Evolutionary conservation across 1,140 invertebrate genomes (phyloP).

Genomic region (Gonatopus flavifemur): DNA sequence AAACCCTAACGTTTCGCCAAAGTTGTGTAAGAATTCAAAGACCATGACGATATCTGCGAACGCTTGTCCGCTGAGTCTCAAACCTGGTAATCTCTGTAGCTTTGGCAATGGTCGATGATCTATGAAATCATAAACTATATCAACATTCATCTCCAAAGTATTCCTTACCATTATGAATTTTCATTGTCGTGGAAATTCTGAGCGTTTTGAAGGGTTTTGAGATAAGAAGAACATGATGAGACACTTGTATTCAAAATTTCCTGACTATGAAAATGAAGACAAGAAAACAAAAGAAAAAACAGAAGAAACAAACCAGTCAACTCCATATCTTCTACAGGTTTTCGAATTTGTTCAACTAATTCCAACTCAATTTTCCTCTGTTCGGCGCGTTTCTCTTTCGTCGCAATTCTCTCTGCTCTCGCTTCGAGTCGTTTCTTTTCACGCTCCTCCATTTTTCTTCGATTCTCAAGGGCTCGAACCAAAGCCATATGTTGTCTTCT

Average conservation of each 20-base stretch:
- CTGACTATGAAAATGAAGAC: no score
- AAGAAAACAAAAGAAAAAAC: no score
- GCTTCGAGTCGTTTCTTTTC: conserved; percentile 82
- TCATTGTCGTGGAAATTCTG: no score
- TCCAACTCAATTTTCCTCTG: conserved; percentile 83
- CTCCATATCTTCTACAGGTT: conserved; percentile 85
- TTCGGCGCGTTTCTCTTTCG: conserved; percentile 80
- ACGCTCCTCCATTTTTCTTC: conserved; percentile 84
- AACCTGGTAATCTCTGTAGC: conserved; percentile 75
- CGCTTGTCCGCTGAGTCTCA: conserved; percentile 81
- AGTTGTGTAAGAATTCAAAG: conserved; percentile 94
- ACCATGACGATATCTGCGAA: conserved; percentile 92
- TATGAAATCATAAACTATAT: conserved; percentile 27
- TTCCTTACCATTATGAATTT: no score
- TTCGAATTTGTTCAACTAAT: conserved; percentile 79
- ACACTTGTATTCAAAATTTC: no score
- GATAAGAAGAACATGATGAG: no score
- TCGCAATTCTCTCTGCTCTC: conserved; percentile 74
- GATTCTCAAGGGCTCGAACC: conserved; percentile 82
- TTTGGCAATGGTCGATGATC: conserved; percentile 75
- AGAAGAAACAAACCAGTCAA: conserved; percentile 61
- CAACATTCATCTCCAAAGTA: neutral
- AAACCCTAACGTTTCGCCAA: conserved; percentile 90
- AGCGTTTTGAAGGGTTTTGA: no score
- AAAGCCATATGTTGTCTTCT: conserved; percentile 86